These are phyloP conservation scores for Oryctes rhinoceros DNA, from an alignment of 1,140 invertebrate species.

Conservation along the genomic window DNA sequence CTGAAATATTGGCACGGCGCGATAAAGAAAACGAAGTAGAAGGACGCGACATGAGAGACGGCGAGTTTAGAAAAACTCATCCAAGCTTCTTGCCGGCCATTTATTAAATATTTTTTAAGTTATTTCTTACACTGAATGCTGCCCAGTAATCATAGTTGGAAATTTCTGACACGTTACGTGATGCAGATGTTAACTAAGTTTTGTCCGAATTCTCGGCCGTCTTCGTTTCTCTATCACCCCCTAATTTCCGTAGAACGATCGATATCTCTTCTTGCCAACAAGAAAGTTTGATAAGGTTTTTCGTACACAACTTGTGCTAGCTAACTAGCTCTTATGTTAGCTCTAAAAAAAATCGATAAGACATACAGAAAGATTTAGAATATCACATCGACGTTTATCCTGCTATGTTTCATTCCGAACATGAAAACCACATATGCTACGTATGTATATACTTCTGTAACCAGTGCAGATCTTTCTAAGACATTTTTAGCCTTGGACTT, in stretches of 20 bases:
- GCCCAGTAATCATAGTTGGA: constrained; percentile 25
- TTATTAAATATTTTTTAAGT: constrained; percentile 36
- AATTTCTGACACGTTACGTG: constrained; percentile 29
- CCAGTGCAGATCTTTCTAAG: no score
- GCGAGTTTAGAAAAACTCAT: constrained; percentile 17
- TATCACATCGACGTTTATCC: no score
- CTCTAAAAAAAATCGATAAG: background rate
- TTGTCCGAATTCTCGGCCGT: constrained; percentile 10
- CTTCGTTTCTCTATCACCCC: constrained; percentile 9
- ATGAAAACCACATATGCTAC: no score
- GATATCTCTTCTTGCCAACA: background rate
- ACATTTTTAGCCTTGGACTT: no score
- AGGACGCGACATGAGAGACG: background rate
- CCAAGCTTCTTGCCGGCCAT: constrained; percentile 2
- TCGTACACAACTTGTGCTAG: background rate
- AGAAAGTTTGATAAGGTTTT: constrained; percentile 1
- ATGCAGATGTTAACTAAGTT: constrained; percentile 33
- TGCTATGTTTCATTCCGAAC: no score
- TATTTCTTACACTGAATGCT: constrained; percentile 31
- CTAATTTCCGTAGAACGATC: constrained; percentile 19
- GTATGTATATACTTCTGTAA: no score
- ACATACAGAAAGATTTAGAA: background rate
- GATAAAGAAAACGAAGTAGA: background rate
- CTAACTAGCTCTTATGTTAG: constrained; percentile 18
- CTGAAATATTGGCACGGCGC: constrained; percentile 15